Conservation (phyloP, 1,140 invertebrate genomes). For the Drosophila funebris region DNA sequence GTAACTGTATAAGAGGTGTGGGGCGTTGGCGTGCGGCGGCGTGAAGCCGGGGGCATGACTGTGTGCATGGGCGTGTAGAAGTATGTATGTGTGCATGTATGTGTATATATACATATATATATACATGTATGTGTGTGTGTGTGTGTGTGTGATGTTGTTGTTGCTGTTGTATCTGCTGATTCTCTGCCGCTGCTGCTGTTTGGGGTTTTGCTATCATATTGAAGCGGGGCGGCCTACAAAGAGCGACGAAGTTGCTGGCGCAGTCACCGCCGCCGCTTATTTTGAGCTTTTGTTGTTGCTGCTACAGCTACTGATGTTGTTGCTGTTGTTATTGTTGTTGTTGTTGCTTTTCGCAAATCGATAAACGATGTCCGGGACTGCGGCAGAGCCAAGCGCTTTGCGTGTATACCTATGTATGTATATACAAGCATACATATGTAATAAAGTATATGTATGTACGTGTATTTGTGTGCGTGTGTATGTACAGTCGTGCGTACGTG, state of each 20-base stretch:
- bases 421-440: constrained; percentile 14
- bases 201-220: constrained; percentile 52
- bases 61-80: constrained; percentile 27
- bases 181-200: constrained; percentile 26
- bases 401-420: constrained; percentile 54
- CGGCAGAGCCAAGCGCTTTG: constrained; percentile 71
- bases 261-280: constrained; percentile 22
- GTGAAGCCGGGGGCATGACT: constrained; percentile 52
- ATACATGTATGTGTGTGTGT: constrained; percentile 9
- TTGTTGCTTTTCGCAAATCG: constrained; percentile 74
- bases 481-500: not conserved
- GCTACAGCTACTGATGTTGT: constrained; percentile 32
- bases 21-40: constrained; percentile 55
- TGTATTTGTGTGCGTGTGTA: not conserved
- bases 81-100: constrained; percentile 12
- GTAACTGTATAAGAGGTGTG: constrained; percentile 7
- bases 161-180: constrained; percentile 29
- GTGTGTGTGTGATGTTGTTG: constrained; percentile 21
- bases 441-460: not conserved
- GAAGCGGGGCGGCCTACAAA: constrained; percentile 62
- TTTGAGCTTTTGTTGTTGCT: constrained; percentile 42
- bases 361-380: constrained; percentile 76
- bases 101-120: constrained; percentile 11
- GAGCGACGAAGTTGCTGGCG: constrained; percentile 38
- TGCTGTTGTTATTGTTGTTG: constrained; percentile 35